These are phyloP conservation scores for Eriocheir sinensis DNA, from an alignment of 1,140 invertebrate species.

Conservation along the genomic window DNA sequence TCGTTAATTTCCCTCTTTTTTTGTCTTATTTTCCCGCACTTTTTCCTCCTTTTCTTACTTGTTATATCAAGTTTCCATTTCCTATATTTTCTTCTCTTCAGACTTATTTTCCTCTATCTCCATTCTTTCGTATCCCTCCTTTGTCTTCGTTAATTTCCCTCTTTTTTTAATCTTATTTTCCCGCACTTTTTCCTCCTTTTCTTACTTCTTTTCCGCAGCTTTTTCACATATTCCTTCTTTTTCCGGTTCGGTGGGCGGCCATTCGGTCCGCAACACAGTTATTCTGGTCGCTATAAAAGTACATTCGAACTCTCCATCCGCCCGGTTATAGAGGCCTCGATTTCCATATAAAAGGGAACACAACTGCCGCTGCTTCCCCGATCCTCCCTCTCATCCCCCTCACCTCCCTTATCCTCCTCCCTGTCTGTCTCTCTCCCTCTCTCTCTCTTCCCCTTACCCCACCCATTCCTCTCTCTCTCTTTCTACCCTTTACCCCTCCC, in stretches of 20 bases:
- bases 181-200: too few species aligned
- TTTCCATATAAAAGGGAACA: slow-evolving; percentile 25
- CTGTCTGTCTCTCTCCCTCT: not conserved
- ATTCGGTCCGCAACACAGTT: not conserved
- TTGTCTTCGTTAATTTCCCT: not conserved
- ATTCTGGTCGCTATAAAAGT: not conserved
- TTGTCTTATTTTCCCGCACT: not conserved
- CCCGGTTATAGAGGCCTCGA: not conserved
- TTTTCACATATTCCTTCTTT: too few species aligned
- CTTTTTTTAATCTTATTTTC: too few species aligned
- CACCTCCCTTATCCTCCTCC: not conserved
- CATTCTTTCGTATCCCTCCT: not conserved
- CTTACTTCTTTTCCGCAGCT: too few species aligned
- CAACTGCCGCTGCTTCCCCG: too few species aligned
- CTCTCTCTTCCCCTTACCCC: not conserved
- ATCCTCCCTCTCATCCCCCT: not conserved
- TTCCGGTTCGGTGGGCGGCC: not conserved
- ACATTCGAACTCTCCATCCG: not conserved
- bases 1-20: not conserved
- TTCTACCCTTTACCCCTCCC: not conserved
- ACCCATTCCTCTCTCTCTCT: not conserved
- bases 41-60: too few species aligned
- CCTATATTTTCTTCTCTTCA: not conserved
- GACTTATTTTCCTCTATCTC: not conserved
- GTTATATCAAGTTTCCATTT: too few species aligned